Base-by-base conservation (phyloP, 2,888 invertebrate genomes). In the Lapara coniferarum region DNA sequence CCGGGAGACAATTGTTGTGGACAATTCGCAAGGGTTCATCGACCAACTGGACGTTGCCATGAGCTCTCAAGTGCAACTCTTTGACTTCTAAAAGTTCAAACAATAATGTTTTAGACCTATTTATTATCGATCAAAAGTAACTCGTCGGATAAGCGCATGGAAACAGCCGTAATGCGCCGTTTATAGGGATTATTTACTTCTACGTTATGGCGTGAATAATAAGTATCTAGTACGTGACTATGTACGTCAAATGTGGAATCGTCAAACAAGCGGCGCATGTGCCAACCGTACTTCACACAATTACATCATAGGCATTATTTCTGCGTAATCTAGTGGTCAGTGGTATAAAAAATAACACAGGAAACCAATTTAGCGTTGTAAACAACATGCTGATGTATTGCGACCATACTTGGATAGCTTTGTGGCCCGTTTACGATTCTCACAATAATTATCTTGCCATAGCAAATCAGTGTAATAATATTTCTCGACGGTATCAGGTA, bases 401-500 rank as follows among this genome's bases (percentile, higher is more conserved):
- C 75, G 77, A 71, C 83, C 85, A 80, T 84, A 86, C 84, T 82
- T 81, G 85, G 82, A 72, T 79, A 79, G 81, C 80, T 83, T 85
- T 85, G 83, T 84, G 75, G 81, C 83, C 82, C 82, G 79, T 84
- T 83, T 86, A 84, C 76, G 81, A 86, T 89, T 91, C 90, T 87
- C 90, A 92, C 88, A 90, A 83, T 86, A 90, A 91, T 90, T 91
- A 89, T 84, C 78, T 85, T 77, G 74, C 82, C 79, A 85, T 85
- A 84, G 81, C 79, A 85, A 86, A 89, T 87, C 85, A 86, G 85
- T 79, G 83, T 85, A 87, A 86, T 90, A 87, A 87, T 90, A 90
- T 89, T 88, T 89, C 88, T 91, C 83, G 82, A 81, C 81, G 76
- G 88, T 92, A 90, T 91, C 91, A 89, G 84, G 85, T 91, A 91